A percentile compares a stretch with the other conserved stretches of the same genome.
Conservation (phyloP, 2,888 invertebrate species). For the Rhamnusium bicolor region DNA sequence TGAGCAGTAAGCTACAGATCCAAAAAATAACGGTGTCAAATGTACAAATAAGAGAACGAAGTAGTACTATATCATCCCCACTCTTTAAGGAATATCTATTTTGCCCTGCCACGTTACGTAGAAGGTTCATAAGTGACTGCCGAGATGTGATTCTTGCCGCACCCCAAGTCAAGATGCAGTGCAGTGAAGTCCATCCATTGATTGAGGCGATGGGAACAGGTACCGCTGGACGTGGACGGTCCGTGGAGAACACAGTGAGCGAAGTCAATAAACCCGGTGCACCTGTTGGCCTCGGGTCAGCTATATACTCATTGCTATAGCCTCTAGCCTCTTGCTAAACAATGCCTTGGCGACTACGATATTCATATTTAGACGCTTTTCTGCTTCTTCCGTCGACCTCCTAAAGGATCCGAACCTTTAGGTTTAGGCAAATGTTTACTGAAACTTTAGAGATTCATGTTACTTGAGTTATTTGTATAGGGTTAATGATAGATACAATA, state of each 20-base stretch:
- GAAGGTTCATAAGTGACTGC: constrained; percentile 23
- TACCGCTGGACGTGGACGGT: constrained; percentile 41
- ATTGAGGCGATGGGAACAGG: constrained; percentile 56
- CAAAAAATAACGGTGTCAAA: background rate
- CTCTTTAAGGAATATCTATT: background rate
- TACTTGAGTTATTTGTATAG: too few species aligned
- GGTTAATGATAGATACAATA: too few species aligned
- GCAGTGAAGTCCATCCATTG: constrained; percentile 47
- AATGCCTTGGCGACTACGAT: constrained; percentile 27
- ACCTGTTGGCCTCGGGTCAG: constrained; percentile 72
- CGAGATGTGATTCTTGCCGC: constrained; percentile 47
- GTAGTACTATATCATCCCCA: background rate
- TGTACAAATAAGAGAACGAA: background rate
- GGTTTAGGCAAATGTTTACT: too few species aligned
- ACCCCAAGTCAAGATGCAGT: constrained; percentile 47
- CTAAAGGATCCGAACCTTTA: background rate
- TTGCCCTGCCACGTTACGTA: constrained; percentile 15
- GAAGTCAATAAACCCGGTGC: constrained; percentile 72
- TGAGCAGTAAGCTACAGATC: background rate
- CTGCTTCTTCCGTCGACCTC: constrained; percentile 17
- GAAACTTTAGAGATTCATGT: too few species aligned
- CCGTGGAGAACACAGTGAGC: constrained; percentile 40
- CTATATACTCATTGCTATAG: constrained; percentile 57
- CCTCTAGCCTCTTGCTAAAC: constrained; percentile 50
- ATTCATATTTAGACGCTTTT: constrained; percentile 8